Conservation (phyloP, 1,140 invertebrate species). For the Scaptomyza pallida region DNA sequence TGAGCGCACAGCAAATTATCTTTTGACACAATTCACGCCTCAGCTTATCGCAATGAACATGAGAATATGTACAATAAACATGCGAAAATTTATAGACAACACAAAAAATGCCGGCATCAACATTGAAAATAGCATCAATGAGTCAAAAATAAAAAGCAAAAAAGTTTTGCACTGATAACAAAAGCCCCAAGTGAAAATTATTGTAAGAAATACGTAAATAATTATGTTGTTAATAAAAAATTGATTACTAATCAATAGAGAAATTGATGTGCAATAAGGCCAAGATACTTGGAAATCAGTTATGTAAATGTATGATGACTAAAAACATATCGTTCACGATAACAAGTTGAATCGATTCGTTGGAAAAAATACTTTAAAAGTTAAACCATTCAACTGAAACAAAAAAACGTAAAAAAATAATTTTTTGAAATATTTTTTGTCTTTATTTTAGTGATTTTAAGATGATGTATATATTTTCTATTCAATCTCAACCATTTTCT, state of each 20-base stretch:
- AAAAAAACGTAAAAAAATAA: no score
- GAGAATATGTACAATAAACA: slow-evolving; percentile 4
- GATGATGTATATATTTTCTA: no score
- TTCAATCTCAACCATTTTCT: no score
- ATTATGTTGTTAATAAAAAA: no score
- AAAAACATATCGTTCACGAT: background rate
- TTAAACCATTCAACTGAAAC: no score
- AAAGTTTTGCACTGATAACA: slow-evolving; percentile 51
- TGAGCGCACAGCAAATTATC: slow-evolving; percentile 51
- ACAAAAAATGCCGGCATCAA: slow-evolving; percentile 43
- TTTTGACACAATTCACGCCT: slow-evolving; percentile 67
- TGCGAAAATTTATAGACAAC: slow-evolving; percentile 21
- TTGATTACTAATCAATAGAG: no score
- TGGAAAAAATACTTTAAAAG: background rate
- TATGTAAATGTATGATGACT: background rate
- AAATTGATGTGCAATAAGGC: no score
- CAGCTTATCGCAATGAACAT: slow-evolving; percentile 57
- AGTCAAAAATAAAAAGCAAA: no score
- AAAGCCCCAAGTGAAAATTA: slow-evolving; percentile 24
- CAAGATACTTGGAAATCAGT: slow-evolving; percentile 3
- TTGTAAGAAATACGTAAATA: no score
- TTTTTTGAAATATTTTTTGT: no score
- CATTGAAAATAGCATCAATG: slow-evolving; percentile 69
- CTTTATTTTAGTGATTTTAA: no score
- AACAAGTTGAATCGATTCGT: background rate